Conservation (phyloP, 1,140 invertebrate species). For the Lucilia cuprina region DNA sequence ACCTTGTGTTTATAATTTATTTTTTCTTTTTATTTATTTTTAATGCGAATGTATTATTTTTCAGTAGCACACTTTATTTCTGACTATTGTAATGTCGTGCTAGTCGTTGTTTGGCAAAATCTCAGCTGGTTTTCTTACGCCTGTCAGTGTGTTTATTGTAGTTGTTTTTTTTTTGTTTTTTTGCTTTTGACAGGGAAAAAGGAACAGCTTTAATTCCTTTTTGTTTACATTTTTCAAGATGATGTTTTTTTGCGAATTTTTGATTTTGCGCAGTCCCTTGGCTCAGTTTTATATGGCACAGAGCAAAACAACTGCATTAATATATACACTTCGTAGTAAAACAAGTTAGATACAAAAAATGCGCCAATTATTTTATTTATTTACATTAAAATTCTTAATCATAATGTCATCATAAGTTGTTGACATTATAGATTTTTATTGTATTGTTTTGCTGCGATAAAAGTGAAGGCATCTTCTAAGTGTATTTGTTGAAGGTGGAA, state of each 20-base stretch:
- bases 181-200: not conserved
- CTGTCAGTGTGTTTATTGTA: not conserved
- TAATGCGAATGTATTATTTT: not conserved
- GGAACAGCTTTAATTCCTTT: not conserved
- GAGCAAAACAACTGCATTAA: not conserved
- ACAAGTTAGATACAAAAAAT: not conserved
- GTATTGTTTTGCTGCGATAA: not conserved
- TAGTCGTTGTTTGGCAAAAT: constrained; percentile 12
- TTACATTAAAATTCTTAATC: not conserved
- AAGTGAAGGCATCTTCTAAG: not conserved
- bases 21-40: not conserved
- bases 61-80: constrained; percentile 13
- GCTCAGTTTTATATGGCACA: not conserved
- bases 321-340: not conserved
- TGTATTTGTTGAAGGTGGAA: not conserved
- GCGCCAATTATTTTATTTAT: constrained; percentile 15
- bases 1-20: not conserved
- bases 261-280: not conserved
- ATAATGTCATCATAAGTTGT: constrained; percentile 10
- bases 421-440: not conserved
- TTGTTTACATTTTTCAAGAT: not conserved
- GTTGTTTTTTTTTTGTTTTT: not conserved
- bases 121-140: constrained; percentile 24
- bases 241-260: not conserved
- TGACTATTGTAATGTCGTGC: not conserved